A percentile compares a stretch with the other conserved stretches of the same genome.
Conservation (phyloP, 2,888 invertebrate species). For the Ctena decussata region DNA sequence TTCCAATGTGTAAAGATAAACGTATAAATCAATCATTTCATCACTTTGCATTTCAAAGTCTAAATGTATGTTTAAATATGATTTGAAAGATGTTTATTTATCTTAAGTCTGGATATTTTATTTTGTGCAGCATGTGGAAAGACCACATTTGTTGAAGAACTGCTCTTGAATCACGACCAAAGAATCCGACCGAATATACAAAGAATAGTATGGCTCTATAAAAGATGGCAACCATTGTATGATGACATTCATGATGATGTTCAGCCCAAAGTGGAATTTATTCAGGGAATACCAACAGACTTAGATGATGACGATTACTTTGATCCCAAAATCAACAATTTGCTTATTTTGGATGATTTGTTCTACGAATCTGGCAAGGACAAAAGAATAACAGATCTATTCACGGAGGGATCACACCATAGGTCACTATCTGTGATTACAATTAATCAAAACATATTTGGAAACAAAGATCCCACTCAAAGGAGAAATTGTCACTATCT, state of each 20-base stretch:
- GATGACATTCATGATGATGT: constrained; percentile 23
- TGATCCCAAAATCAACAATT: constrained; percentile 44
- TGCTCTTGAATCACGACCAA: not conserved
- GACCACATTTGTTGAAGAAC: not conserved
- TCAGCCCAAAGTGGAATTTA: constrained; percentile 47
- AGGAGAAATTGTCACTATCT: no score
- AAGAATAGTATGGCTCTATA: constrained; percentile 59
- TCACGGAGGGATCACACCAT: no score
- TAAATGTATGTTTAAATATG: not conserved
- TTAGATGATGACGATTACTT: constrained; percentile 54
- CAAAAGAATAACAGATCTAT: constrained; percentile 49
- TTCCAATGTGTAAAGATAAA: no score
- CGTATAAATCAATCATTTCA: no score
- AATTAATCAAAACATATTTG: constrained; percentile 58
- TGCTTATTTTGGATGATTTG: constrained; percentile 58
- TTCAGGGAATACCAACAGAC: constrained; percentile 55
- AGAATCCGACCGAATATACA: not conserved
- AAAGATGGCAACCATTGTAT: constrained; percentile 57
- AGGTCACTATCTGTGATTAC: constrained; percentile 52
- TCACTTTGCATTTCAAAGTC: constrained; percentile 14
- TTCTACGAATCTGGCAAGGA: constrained; percentile 46
- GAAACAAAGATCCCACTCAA: constrained; percentile 36
- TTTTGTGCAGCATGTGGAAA: constrained; percentile 31
- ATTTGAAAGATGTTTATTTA: not conserved
- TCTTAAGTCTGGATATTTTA: not conserved